Base-by-base conservation (phyloP, 1,140 invertebrate species). In the Hypothenemus hampei region DNA sequence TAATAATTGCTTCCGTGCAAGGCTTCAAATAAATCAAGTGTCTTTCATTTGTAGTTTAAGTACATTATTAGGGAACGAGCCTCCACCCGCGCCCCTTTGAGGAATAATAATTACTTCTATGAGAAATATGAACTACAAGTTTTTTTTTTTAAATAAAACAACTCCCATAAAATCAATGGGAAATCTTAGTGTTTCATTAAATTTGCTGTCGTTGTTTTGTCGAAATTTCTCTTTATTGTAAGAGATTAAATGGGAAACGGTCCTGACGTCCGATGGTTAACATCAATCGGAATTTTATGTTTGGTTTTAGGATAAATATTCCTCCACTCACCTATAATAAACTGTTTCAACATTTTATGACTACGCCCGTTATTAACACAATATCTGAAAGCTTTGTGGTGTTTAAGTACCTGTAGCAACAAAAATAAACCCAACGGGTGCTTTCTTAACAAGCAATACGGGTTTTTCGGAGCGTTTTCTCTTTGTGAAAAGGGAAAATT, bases 301-400 rank as follows among this genome's bases (percentile, higher is more conserved):
- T 56, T 54, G 41, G 44, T 21, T 18, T 23, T 48, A 15, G 33
- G 53, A 56, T 56, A 56, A 56, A 56, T 56, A 56, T 48, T 56
- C 53, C 44, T 22, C n/a, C n/a, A 56, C 53, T 56, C 45, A 56
- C 53, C 53, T 56, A 56, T 56, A 48, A 56, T 56, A 56, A 56
- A 56, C 53, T 56, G 44, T 31, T 48, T 48, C 36, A 56, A 39
- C 33, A 29, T 56, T 56, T 56, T 56, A 56, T 56, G 53, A 56
- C 52, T 56, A 33, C 44, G 26, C 29, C 23, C 35, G 45, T 26
- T 56, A 56, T 56, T 56, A 56, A 56, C 53, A 56, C 53, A 56
- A 56, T 56, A 56, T 56, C 53, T 56, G 53, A 56, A 56, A 56
- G 53, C 53, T 56, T 56, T 56, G 53, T 56, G 53, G 23, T 47